Evolutionary conservation across 2,113 vertebrate genomes (phyloP).

Genomic region (Callopanchax toddi): DNA sequence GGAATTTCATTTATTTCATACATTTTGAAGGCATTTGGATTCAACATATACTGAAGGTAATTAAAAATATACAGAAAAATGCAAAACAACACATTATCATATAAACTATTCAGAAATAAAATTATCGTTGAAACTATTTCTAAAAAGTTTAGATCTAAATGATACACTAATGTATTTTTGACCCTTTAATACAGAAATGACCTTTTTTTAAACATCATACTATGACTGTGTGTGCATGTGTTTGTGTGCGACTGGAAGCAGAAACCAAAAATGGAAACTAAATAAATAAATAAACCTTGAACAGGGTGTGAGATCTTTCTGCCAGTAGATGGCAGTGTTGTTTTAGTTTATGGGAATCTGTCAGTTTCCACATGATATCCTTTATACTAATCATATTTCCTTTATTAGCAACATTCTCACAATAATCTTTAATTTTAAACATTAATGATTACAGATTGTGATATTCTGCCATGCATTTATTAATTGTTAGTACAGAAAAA

Average conservation of each 20-base stretch:
- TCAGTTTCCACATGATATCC: too few species aligned
- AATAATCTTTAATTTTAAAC: conserved; percentile 4
- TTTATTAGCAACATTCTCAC: background rate
- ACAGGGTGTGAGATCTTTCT: background rate
- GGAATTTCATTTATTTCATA: background rate
- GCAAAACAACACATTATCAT: too few species aligned
- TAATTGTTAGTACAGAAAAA: too few species aligned
- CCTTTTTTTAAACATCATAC: background rate
- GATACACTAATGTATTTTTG: too few species aligned
- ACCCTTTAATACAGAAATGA: background rate
- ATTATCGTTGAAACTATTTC: too few species aligned
- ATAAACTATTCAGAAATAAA: background rate
- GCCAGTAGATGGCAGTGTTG: conserved; percentile 80
- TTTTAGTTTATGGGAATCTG: conserved; percentile 25
- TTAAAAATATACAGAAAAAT: background rate
- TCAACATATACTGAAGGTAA: background rate
- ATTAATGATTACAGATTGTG: too few species aligned
- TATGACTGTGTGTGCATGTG: background rate
- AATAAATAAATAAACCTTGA: background rate
- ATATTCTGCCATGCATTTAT: background rate
- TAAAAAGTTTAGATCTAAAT: too few species aligned
- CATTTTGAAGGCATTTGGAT: background rate
- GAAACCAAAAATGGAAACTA: too few species aligned
- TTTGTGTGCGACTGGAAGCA: background rate
- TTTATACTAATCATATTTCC: background rate